phyloP scores from a whole-genome alignment of 1,140 invertebrate genomes.

The Drosophila grimshawi region DNA sequence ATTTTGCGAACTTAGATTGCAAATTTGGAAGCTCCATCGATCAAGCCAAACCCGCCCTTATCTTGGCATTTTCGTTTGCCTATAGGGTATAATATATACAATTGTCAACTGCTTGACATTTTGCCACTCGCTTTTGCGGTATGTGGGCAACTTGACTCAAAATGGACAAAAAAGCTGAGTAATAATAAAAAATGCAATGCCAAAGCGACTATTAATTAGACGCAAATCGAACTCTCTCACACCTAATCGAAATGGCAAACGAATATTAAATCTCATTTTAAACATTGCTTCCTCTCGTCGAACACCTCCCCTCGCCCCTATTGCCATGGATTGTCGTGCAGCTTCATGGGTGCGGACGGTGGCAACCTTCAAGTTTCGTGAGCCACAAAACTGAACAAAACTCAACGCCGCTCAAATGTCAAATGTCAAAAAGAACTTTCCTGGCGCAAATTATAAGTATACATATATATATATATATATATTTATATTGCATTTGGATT shows the following conservation, averaged over 20 bases:
- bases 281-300: background rate
- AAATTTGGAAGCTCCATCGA: too few species aligned
- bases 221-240: constrained; percentile 53
- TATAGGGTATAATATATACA: constrained; percentile 33
- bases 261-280: constrained; percentile 19
- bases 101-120: constrained; percentile 65
- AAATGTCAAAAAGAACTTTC: constrained; percentile 73
- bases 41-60: background rate
- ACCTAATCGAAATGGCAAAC: constrained; percentile 68
- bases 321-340: constrained; percentile 65
- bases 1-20: too few species aligned
- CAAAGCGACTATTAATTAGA: constrained; percentile 64
- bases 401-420: constrained; percentile 50
- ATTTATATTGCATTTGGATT: background rate
- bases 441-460: constrained; percentile 27
- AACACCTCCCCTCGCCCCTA: background rate
- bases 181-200: constrained; percentile 60
- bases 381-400: constrained; percentile 7
- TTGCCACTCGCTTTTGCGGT: constrained; percentile 36
- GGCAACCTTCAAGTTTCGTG: constrained; percentile 70
- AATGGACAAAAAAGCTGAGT: constrained; percentile 15
- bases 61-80: background rate
- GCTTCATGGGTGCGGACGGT: constrained; percentile 64
- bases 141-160: constrained; percentile 41
- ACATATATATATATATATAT: too few species aligned